Base-by-base conservation (phyloP, 2,888 invertebrate genomes). In the Trichacis sp. region DNA sequence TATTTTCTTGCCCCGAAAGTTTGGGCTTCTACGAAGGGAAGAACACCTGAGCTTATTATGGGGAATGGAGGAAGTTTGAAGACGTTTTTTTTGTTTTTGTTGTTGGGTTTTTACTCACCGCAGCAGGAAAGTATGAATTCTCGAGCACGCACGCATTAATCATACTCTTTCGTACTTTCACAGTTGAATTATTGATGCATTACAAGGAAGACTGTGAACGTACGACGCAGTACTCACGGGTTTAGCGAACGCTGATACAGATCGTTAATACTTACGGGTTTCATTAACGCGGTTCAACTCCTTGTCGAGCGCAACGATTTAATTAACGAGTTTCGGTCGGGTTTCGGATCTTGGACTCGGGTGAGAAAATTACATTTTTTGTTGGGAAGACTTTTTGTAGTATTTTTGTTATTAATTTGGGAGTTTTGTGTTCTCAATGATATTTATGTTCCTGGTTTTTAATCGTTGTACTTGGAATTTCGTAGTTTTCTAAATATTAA, bases 121-220 rank as follows among this genome's bases (percentile, higher is more conserved):
- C 24, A 24, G 36, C n/a, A 40, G 15, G 40, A 15, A 40, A 40
- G 40, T 15, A 15, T 5, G 15, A 15, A 40, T 18, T 19, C 18
- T 8, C 6, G 14, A 4, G 45, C 20, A 11, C 20, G n/a, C 20
- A 6, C 19, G 20, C n/a, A 15, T 5, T 45, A 20, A 19, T 45
- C 20, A 18, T 45, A 20, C 6, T 45, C 20, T 45, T 19, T 20
- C 5, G 18, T 19, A 19, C 20, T 20, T 12, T 19, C 45, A n/a
- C 20, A 20, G 45, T 3, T 45, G 20, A 19, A 19, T 45, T 45
- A 45, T 19, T 19, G 19, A n/a, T 19, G 45, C 45, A 45, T 45
- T 12, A 9, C 45, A 18, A 45, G 17, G 6, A 45, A 45, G 19
- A 45, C 45, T 18, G 17, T 1, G 14, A 45, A 20, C 5, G n/a